phyloP scores from a whole-genome alignment of 2,888 invertebrate genomes.

The Leptinotarsa juncta region DNA sequence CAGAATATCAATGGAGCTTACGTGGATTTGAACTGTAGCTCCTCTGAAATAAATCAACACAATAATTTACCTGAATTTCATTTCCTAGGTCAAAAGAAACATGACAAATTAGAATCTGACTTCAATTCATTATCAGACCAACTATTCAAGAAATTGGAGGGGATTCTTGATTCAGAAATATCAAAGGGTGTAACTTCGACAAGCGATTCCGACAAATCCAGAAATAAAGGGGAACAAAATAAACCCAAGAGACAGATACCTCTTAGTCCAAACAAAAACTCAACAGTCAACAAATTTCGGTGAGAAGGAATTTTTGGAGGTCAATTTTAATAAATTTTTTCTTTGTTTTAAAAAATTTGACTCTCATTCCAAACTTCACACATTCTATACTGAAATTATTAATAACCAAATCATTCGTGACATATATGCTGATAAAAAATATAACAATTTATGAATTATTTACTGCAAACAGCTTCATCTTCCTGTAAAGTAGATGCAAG shows the following conservation, averaged over 20 bases:
- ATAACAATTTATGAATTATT: too few species aligned
- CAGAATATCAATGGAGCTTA: too few species aligned
- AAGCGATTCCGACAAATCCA: conserved; percentile 29
- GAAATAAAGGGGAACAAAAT: conserved; percentile 25
- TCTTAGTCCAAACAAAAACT: neutral
- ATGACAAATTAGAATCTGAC: conserved; percentile 34
- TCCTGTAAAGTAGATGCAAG: too few species aligned
- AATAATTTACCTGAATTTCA: neutral
- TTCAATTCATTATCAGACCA: conserved; percentile 42
- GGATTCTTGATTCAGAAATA: conserved; percentile 46
- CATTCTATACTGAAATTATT: too few species aligned
- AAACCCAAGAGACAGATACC: neutral
- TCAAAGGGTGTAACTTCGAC: conserved; percentile 35
- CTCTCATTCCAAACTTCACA: neutral
- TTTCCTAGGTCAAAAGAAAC: conserved; percentile 19
- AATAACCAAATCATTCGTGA: too few species aligned
- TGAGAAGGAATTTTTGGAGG: neutral
- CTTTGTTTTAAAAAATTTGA: neutral
- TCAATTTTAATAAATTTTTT: neutral
- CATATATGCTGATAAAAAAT: too few species aligned
- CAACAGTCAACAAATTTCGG: neutral
- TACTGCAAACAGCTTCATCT: too few species aligned
- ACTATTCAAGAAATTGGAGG: conserved; percentile 47
- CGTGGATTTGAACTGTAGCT: neutral
- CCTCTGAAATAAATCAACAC: neutral